These are phyloP conservation scores for Sycobia sp. DNA, from an alignment of 1,140 invertebrate genomes.

Conservation along the genomic window DNA sequence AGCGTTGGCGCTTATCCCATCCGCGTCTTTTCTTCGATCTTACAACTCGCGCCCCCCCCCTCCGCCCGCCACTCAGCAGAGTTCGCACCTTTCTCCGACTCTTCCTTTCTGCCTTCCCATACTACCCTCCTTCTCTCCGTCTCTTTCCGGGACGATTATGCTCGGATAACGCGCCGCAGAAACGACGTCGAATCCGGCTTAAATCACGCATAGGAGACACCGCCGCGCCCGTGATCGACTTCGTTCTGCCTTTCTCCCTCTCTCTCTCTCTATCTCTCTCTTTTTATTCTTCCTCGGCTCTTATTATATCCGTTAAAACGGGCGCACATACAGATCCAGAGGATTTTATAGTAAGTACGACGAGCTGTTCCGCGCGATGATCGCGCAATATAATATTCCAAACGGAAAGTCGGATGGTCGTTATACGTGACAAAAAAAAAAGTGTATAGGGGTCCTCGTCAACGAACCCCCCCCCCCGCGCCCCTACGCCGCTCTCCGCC, in stretches of 20 bases:
- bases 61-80: neutral
- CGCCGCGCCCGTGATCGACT: neutral
- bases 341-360: conserved; percentile 42
- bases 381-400: too few relatives aligned
- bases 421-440: conserved; percentile 30
- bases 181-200: conserved; percentile 6
- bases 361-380: neutral
- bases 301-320: too few relatives aligned
- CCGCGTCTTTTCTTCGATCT: neutral
- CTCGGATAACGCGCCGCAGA: conserved; percentile 7
- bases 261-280: too few relatives aligned
- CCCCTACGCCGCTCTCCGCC: too few relatives aligned
- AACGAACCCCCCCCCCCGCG: too few relatives aligned
- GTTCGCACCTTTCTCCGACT: neutral
- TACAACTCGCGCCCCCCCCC: neutral
- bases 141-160: neutral
- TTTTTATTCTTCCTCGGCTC: too few relatives aligned
- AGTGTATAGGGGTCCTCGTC: too few relatives aligned
- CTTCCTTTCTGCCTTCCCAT: neutral
- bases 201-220: conserved; percentile 39
- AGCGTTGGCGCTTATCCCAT: neutral
- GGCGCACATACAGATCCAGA: conserved; percentile 9
- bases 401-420: conserved; percentile 17
- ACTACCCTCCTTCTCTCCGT: neutral
- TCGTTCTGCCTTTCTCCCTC: neutral